Conservation (phyloP, 2,113 vertebrate genomes). For the Xiphophorus maculatus region DNA sequence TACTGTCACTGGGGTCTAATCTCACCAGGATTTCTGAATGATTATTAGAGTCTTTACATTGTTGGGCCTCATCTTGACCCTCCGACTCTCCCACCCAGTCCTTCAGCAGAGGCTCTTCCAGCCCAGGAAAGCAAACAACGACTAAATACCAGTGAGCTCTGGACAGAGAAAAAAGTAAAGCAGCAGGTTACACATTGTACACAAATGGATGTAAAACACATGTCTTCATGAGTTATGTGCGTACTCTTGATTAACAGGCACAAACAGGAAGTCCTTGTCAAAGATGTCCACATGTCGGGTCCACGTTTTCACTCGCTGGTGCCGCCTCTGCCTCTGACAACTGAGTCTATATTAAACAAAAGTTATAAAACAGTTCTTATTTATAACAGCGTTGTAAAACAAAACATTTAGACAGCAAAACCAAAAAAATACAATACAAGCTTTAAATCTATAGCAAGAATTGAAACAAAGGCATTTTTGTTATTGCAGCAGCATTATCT, state of each 20-base stretch:
- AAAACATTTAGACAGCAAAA: too few species aligned
- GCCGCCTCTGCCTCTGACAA: conserved; percentile 86
- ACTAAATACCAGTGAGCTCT: conserved; percentile 98
- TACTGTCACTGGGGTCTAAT: neutral
- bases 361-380: neutral
- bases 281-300: conserved; percentile 97
- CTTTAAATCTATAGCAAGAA: too few species aligned
- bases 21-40: conserved; percentile 6
- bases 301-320: conserved; percentile 95
- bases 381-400: neutral
- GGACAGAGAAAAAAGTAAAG: conserved; percentile 8
- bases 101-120: conserved; percentile 83
- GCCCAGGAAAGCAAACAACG: conserved; percentile 93
- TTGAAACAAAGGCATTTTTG: too few species aligned
- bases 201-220: neutral
- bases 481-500: too few species aligned
- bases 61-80: conserved; percentile 19
- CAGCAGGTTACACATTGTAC: neutral
- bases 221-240: conserved; percentile 51
- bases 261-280: conserved; percentile 95
- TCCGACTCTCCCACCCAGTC: conserved; percentile 42
- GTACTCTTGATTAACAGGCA: conserved; percentile 98
- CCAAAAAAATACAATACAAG: too few species aligned
- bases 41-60: conserved; percentile 17
- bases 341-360: conserved; percentile 61